phyloP scores from a whole-genome alignment of 1,140 invertebrate genomes.

The Zaprionus ornatus region DNA sequence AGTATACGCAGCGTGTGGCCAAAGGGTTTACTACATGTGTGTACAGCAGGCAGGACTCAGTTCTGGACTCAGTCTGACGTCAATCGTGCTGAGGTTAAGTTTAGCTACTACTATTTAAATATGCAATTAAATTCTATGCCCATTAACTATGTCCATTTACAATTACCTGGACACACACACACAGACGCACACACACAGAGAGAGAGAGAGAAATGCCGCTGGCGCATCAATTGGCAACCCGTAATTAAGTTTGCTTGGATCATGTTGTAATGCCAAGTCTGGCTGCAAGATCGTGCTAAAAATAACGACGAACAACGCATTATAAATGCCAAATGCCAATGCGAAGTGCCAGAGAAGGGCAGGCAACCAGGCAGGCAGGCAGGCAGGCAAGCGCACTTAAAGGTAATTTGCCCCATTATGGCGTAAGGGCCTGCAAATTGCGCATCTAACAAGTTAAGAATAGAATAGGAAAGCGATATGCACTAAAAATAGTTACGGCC shows the following conservation, averaged over 20 bases:
- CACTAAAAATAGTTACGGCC: constrained; percentile 72
- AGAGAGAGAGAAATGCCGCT: constrained; percentile 3
- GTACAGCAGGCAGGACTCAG: neutral
- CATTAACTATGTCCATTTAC: constrained; percentile 61
- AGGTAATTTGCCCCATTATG: constrained; percentile 79
- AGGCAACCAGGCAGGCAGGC: constrained; percentile 20
- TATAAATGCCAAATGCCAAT: constrained; percentile 45
- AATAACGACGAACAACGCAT: constrained; percentile 71
- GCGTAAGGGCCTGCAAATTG: constrained; percentile 52
- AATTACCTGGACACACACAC: constrained; percentile 39
- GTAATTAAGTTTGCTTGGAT: constrained; percentile 45
- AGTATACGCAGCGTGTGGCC: constrained; percentile 43
- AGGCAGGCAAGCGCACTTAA: constrained; percentile 53
- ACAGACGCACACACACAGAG: neutral
- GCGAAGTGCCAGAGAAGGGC: constrained; percentile 29
- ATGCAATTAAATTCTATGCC: constrained; percentile 70
- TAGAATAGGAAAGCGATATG: constrained; percentile 71
- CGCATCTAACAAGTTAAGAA: constrained; percentile 77
- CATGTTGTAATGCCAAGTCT: constrained; percentile 60
- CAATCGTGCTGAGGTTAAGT: neutral
- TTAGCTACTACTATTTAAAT: constrained; percentile 53
- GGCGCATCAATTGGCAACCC: constrained; percentile 22
- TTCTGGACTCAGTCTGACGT: neutral
- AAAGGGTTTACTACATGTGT: neutral
- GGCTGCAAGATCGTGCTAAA: constrained; percentile 71